phyloP scores from a whole-genome alignment of 2,888 invertebrate species.

The Sphecodes monilicornis region DNA sequence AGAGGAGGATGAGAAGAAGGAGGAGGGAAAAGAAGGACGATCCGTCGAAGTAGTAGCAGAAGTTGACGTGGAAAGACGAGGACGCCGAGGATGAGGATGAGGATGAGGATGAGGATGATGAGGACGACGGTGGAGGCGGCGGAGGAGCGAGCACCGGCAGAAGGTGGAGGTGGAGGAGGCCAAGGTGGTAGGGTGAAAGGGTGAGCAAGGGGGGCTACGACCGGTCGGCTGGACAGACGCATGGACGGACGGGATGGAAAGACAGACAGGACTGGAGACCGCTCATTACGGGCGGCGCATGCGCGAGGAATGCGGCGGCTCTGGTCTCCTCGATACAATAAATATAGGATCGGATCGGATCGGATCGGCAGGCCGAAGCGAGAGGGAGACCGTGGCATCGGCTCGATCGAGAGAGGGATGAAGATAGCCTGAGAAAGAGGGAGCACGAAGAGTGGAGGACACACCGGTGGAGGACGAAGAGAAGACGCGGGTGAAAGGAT shows the following conservation, averaged over 20 bases:
- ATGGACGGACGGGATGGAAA: slow-evolving; percentile 77
- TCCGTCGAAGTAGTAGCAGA: slow-evolving; percentile 3
- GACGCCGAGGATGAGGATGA: slow-evolving; percentile 22
- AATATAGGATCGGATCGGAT: slow-evolving; percentile 80
- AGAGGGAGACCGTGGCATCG: slow-evolving; percentile 58
- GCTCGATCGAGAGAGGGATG: slow-evolving; percentile 48
- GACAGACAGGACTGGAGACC: slow-evolving; percentile 82
- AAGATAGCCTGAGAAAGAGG: slow-evolving; percentile 37
- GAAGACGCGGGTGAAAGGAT: slow-evolving; percentile 62
- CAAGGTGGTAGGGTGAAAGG: slow-evolving; percentile 50
- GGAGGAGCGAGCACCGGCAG: slow-evolving; percentile 20
- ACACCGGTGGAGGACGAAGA: slow-evolving; percentile 20
- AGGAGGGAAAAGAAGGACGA: slow-evolving; percentile 4
- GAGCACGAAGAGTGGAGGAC: not conserved
- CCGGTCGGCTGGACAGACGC: slow-evolving; percentile 70
- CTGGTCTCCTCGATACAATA: slow-evolving; percentile 80
- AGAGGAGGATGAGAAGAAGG: not conserved
- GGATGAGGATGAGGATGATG: slow-evolving; percentile 3
- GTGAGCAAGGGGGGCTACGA: slow-evolving; percentile 61
- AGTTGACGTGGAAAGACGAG: slow-evolving; percentile 16
- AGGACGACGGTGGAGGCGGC: slow-evolving; percentile 28
- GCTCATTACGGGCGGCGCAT: slow-evolving; percentile 83
- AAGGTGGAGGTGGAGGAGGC: slow-evolving; percentile 38
- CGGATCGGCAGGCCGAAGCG: slow-evolving; percentile 63
- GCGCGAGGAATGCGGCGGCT: slow-evolving; percentile 82